Evolutionary conservation across 2,888 invertebrate species (phyloP).

Genomic region (Falcaria lacertinaria): DNA sequence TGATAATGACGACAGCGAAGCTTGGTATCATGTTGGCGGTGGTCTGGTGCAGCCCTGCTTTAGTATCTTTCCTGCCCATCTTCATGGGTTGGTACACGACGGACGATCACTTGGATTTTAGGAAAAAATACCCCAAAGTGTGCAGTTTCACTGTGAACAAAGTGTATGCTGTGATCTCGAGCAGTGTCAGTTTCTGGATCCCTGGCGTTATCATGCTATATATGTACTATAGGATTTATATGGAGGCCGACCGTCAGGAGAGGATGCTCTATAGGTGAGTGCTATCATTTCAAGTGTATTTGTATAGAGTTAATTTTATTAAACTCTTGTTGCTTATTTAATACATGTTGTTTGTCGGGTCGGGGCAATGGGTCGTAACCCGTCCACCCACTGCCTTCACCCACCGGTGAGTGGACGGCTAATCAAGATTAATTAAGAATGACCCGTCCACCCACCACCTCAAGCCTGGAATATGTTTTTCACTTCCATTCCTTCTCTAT

Average conservation of each 20-base stretch:
- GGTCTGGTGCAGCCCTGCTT: conserved; percentile 95
- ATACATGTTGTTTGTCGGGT: too few relatives aligned
- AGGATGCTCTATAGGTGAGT: conserved; percentile 89
- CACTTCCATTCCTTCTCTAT: too few relatives aligned
- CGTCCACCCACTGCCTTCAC: too few relatives aligned
- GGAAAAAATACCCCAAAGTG: conserved; percentile 83
- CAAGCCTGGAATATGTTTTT: too few relatives aligned
- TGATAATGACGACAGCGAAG: conserved; percentile 93
- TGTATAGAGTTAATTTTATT: conserved; percentile 1
- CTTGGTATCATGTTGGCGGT: conserved; percentile 90
- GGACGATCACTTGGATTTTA: conserved; percentile 84
- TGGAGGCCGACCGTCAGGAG: conserved; percentile 91
- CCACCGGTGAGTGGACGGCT: too few relatives aligned
- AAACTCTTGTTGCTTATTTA: background rate
- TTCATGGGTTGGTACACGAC: conserved; percentile 98
- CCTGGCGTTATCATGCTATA: conserved; percentile 95
- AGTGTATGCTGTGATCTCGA: conserved; percentile 92
- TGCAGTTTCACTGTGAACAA: conserved; percentile 93
- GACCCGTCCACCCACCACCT: too few relatives aligned
- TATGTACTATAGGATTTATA: conserved; percentile 94
- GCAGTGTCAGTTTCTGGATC: conserved; percentile 95
- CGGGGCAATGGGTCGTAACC: too few relatives aligned
- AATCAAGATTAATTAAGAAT: too few relatives aligned
- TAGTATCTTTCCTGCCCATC: conserved; percentile 96
- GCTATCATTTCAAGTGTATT: too few relatives aligned